Evolutionary conservation across 2,113 vertebrate species (phyloP), one percentile per base, ranked within the genome.

Genomic region (Thomomys bottae): DNA sequence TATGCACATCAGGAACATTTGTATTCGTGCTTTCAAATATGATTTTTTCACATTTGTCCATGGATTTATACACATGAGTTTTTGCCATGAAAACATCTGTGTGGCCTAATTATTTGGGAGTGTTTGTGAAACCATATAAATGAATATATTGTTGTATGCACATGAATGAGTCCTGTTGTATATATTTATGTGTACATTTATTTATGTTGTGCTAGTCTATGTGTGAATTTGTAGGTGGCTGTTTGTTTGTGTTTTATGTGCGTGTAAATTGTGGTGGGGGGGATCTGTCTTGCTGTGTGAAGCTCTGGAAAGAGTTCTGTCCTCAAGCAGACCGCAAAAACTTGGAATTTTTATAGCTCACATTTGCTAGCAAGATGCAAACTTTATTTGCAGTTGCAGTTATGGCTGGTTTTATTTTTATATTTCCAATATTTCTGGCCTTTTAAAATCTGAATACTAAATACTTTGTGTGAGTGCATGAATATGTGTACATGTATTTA

Each of bases 351-450:
- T 94, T 97, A 96, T 95, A 94, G 81, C 63, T 9, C 42, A 45
- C 91, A 93, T 95, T 97, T 95, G 96, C 57, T 94, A 95, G 87
- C 95, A 89, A 89, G 45, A 96, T 95, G 97, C 83, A 97, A 96
- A 93, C 84, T 95, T 98, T 96, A 97, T 98, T 97, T 96, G 93
- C 70, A 77, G 80, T 96, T 97, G 96, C 61, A 49, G 68, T 97
- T 97, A 96, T 96, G 95, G 96, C 94, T 97, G 97, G 87, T 57
- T 96, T 96, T 96, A 94, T 88, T 97, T 54, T 96, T 96, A 93
- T 87, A 96, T 96, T 94, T 96, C 96, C 93, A 91, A 40, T 94
- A 96, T 94, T 96, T 94, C 95, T 96, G 94, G 94, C 92, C 95
- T 96, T 57, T 90, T 77, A 84, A 93, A 95, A 97, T 96, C 95